Conservation (phyloP, 2,888 invertebrate species). For the Tortrix viridana region DNA sequence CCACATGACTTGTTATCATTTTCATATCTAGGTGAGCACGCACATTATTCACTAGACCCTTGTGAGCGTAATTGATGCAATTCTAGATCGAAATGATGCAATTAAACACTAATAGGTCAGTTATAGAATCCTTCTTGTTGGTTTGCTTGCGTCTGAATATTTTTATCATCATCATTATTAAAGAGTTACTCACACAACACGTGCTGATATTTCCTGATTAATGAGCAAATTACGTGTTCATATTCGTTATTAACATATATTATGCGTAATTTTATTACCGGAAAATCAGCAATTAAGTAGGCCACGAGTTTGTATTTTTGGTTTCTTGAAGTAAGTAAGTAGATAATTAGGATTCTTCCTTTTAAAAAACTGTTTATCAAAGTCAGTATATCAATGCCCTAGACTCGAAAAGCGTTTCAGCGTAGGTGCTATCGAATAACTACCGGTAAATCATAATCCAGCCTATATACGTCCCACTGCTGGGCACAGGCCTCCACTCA, state of each 20-base stretch:
- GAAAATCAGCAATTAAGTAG: conserved; percentile 17
- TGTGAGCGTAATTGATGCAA: conserved; percentile 18
- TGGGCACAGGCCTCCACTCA: no score
- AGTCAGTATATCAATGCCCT: no score
- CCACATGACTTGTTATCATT: conserved; percentile 66
- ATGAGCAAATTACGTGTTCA: conserved; percentile 17
- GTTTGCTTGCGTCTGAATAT: neutral
- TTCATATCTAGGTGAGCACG: conserved; percentile 51
- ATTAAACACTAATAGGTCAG: neutral
- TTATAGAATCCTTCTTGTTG: neutral
- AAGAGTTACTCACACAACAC: neutral
- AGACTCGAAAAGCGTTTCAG: no score
- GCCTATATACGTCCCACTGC: no score
- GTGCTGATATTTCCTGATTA: conserved; percentile 24
- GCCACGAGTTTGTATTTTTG: neutral
- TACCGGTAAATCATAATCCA: neutral
- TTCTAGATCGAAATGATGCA: conserved; percentile 14
- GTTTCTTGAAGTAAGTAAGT: no score
- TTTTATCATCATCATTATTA: neutral
- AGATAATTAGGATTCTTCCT: no score
- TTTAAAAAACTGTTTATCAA: no score
- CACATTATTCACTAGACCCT: conserved; percentile 32
- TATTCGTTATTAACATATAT: conserved; percentile 3
- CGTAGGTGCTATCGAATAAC: no score
- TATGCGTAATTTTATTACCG: conserved; percentile 17